These are phyloP conservation scores for Erythrocercus mccallii DNA, from an alignment of 2,113 vertebrate genomes.

Conservation along the genomic window DNA sequence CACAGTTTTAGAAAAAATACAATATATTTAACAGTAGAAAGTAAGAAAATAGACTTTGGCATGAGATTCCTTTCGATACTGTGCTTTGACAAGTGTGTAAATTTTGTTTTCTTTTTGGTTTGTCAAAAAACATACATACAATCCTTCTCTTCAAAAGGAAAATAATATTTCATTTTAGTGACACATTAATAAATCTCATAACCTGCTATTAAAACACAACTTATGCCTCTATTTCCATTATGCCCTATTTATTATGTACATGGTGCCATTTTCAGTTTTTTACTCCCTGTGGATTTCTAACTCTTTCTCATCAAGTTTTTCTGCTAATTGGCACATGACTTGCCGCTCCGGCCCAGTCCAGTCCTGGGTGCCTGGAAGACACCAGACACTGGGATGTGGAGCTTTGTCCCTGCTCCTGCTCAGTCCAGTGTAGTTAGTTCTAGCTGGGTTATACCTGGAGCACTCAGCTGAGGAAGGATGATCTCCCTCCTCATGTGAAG, in stretches of 20 bases:
- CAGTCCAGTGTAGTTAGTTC: not conserved
- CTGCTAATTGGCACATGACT: not conserved
- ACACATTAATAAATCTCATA: not conserved
- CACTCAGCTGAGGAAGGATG: not conserved
- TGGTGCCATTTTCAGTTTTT: not conserved
- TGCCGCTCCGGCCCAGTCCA: not conserved
- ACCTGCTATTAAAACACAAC: not conserved
- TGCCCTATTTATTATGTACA: not conserved
- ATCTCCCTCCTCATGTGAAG: not conserved
- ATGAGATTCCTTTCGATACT: not conserved
- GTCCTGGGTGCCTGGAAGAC: not conserved
- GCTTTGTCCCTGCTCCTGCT: not conserved
- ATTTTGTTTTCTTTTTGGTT: not conserved
- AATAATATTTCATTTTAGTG: not conserved
- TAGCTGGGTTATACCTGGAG: not conserved
- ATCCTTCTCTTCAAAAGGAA: not conserved
- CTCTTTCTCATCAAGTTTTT: not conserved
- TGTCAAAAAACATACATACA: not conserved
- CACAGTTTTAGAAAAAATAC: not conserved
- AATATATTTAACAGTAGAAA: not conserved
- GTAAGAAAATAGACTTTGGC: not conserved
- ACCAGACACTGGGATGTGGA: not conserved
- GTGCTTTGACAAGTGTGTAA: not conserved
- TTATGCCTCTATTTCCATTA: not conserved
- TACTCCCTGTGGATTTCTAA: not conserved